Evolutionary conservation across 2,797 vertebrate genomes (phyloP).

Genomic region (Enteromius viviparus): DNA sequence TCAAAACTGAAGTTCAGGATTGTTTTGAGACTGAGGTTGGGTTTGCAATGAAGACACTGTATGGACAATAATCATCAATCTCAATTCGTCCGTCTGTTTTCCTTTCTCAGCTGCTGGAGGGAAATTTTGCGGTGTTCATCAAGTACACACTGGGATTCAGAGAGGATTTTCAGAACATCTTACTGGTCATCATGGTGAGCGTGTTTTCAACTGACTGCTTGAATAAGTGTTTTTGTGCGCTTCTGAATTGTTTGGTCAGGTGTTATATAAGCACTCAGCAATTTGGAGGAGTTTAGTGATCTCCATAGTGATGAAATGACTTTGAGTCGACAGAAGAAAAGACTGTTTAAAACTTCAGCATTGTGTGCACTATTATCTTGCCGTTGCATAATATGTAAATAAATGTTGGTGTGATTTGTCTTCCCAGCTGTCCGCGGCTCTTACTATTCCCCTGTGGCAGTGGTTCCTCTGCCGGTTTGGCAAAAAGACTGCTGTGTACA

Average conservation of each 20-base stretch:
- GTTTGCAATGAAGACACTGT: constrained; percentile 11
- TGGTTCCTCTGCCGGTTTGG: constrained; percentile 93
- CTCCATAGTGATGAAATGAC: constrained; percentile 58
- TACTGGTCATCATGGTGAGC: constrained; percentile 94
- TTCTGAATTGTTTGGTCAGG: constrained; percentile 7
- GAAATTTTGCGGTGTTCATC: constrained; percentile 96
- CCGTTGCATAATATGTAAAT: constrained; percentile 17
- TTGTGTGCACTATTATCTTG: background rate
- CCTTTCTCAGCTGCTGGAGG: constrained; percentile 87
- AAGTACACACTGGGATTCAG: constrained; percentile 88
- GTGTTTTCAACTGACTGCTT: background rate
- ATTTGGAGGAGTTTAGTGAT: constrained; percentile 20
- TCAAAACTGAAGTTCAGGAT: constrained; percentile 5
- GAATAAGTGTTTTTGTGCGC: background rate
- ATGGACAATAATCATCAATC: background rate
- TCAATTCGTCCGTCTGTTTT: constrained; percentile 13
- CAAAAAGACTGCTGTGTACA: constrained; percentile 90
- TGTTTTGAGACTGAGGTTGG: constrained; percentile 25
- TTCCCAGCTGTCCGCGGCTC: constrained; percentile 83
- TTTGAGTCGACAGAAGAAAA: constrained; percentile 59
- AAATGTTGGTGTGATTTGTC: constrained; percentile 1
- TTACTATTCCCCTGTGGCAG: constrained; percentile 93
- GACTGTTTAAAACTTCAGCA: constrained; percentile 28
- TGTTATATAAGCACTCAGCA: background rate
- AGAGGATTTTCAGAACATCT: constrained; percentile 91